phyloP scores from a whole-genome alignment of 2,888 invertebrate species.

The Orgyia antiqua region DNA sequence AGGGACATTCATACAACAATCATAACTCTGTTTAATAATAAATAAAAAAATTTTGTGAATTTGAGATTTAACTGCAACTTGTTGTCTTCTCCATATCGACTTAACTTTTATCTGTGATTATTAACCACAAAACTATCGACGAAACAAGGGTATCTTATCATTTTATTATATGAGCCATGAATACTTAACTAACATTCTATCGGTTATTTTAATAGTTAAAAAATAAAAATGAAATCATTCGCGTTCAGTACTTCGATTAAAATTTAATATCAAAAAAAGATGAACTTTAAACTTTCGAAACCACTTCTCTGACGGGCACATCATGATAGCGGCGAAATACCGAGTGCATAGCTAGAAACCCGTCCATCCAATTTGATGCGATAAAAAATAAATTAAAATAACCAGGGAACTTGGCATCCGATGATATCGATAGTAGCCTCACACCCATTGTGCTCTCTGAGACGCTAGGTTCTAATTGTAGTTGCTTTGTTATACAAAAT shows the following conservation, averaged over 20 bases:
- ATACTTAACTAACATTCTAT: too few relatives aligned
- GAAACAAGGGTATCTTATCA: background rate
- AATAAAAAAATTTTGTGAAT: too few relatives aligned
- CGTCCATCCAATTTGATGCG: constrained; percentile 65
- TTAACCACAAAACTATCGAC: background rate
- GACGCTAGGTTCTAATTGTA: constrained; percentile 70
- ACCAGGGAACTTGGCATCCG: constrained; percentile 46
- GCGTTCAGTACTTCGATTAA: too few relatives aligned
- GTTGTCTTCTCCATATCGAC: too few relatives aligned
- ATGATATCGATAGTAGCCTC: constrained; percentile 69
- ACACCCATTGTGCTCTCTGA: constrained; percentile 60
- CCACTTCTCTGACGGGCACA: constrained; percentile 44
- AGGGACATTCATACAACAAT: too few relatives aligned
- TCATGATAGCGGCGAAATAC: constrained; percentile 55
- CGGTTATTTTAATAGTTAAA: too few relatives aligned
- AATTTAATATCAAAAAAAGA: constrained; percentile 55
- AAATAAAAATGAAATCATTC: too few relatives aligned
- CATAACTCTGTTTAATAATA: too few relatives aligned
- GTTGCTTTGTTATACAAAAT: constrained; percentile 73
- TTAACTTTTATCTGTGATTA: too few relatives aligned
- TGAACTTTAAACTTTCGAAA: constrained; percentile 67
- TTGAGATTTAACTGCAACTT: too few relatives aligned
- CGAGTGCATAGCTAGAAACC: constrained; percentile 56
- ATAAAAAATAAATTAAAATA: constrained; percentile 78
- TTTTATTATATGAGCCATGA: too few relatives aligned